A percentile compares a stretch with the other conserved stretches of the same genome.
Evolutionary conservation across 1,140 invertebrate species (phyloP).

Genomic region (Atta colombica): DNA sequence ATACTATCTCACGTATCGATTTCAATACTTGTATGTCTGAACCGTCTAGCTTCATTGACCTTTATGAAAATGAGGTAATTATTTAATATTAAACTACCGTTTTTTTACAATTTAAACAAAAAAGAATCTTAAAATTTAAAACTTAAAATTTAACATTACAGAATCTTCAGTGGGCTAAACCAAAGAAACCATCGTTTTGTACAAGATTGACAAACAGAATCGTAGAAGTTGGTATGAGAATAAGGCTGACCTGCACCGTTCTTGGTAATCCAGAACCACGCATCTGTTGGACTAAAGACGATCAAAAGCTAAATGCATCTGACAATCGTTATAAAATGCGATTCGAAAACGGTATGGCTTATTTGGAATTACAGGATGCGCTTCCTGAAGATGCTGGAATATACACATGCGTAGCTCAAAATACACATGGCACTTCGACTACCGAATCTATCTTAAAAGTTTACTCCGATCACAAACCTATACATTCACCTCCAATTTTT

Average conservation of each 20-base stretch:
- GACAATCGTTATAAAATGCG: slow-evolving; percentile 88
- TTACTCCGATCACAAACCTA: slow-evolving; percentile 90
- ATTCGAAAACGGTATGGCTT: slow-evolving; percentile 90
- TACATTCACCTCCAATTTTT: slow-evolving; percentile 91
- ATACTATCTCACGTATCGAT: slow-evolving; percentile 11
- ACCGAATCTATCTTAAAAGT: slow-evolving; percentile 91
- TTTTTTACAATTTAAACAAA: background rate
- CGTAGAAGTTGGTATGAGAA: slow-evolving; percentile 90
- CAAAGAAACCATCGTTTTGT: slow-evolving; percentile 93
- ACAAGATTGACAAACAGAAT: slow-evolving; percentile 93
- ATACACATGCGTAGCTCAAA: slow-evolving; percentile 92
- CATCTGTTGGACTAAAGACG: slow-evolving; percentile 94
- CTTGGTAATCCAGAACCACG: slow-evolving; percentile 93
- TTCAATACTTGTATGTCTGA: slow-evolving; percentile 39
- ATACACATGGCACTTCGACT: slow-evolving; percentile 90
- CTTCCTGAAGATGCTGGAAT: slow-evolving; percentile 90
- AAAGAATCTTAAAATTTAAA: background rate
- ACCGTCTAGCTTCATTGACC: background rate
- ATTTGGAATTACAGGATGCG: slow-evolving; percentile 91
- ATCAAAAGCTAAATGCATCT: slow-evolving; percentile 87
- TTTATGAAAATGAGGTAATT: slow-evolving; percentile 54
- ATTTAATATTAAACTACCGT: background rate
- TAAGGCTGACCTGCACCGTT: slow-evolving; percentile 94
- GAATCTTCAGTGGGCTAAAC: slow-evolving; percentile 75
- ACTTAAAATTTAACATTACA: slow-evolving; percentile 32